These are phyloP conservation scores for Ahaetulla prasina DNA, from an alignment of 2,113 vertebrate species.

Conservation along the genomic window DNA sequence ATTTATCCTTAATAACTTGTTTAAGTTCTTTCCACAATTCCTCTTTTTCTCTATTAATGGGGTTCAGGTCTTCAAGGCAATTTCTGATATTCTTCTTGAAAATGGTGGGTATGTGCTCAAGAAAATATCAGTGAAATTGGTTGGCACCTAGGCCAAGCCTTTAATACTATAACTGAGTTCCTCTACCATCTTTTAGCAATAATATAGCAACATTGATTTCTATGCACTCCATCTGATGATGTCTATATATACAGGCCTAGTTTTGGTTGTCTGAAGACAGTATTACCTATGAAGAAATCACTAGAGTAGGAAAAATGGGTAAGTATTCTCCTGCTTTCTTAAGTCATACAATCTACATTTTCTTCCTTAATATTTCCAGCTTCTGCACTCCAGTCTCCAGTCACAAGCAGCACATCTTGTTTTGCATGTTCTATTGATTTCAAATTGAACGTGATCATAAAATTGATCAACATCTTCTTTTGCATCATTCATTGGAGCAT, in stretches of 20 bases:
- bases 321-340: background rate
- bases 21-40: background rate
- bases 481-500: background rate
- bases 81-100: background rate
- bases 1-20: background rate
- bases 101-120: background rate
- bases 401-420: background rate
- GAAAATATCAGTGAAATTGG: background rate
- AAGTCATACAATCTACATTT: background rate
- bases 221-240: background rate
- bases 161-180: background rate
- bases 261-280: background rate
- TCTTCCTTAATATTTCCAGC: background rate
- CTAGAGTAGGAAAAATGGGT: background rate
- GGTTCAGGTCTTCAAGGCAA: background rate
- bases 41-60: background rate
- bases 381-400: background rate
- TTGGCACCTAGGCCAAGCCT: background rate
- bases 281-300: background rate
- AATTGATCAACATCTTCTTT: background rate
- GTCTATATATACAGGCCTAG: background rate
- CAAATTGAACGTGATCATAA: background rate
- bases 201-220: background rate
- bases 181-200: background rate
- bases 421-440: background rate